Evolutionary conservation across 2,888 invertebrate species (phyloP), one percentile per base, ranked within the genome.

Genomic region (Villa cingulata): DNA sequence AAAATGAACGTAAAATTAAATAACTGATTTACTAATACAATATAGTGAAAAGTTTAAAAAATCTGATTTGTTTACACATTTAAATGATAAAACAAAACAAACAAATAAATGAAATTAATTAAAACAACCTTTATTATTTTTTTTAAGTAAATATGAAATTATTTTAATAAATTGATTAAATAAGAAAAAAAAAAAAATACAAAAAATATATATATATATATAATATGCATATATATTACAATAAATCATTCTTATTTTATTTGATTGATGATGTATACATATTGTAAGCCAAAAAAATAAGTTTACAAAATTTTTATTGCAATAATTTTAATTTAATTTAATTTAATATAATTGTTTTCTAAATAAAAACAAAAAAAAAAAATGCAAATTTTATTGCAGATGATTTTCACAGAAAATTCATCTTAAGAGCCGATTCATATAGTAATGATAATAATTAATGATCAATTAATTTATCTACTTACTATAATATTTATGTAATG

Each of bases 381-480:
- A 37, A n/a, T 32, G 5, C 27, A 42, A 45, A 45, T 45, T 39
- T 34, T 40, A 41, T 34, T 12, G 15, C 6, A 34, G 46, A 46
- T 27, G 46, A 46, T 46, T 46, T 46, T 46, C 46, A 46, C 46
- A 46, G 46, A 46, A 46, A 46, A 46, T 41, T 17, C 41, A 37
- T 46, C 46, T 41, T 17, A 17, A 23, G 23, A 46, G 3, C 20
- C n/a, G n/a, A n/a, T n/a, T n/a, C n/a, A n/a, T n/a, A n/a, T n/a
- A 38, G 38, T 37, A 20, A 29, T n/a, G 20, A 20, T 44, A 38
- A n/a, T 37, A 29, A 38, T 38, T 18, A 37, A 37, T 38, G 23
- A 45, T 17, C 16, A 4, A 16, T 37, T 10, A 37, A 37, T 18
- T 16, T 37, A 16, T 7, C 3, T 37, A 10, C 6, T 27, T 27